A percentile compares a stretch with the other conserved stretches of the same genome.
These are phyloP conservation scores for Myopa testacea DNA, from an alignment of 2,888 invertebrate species.

Conservation along the genomic window DNA sequence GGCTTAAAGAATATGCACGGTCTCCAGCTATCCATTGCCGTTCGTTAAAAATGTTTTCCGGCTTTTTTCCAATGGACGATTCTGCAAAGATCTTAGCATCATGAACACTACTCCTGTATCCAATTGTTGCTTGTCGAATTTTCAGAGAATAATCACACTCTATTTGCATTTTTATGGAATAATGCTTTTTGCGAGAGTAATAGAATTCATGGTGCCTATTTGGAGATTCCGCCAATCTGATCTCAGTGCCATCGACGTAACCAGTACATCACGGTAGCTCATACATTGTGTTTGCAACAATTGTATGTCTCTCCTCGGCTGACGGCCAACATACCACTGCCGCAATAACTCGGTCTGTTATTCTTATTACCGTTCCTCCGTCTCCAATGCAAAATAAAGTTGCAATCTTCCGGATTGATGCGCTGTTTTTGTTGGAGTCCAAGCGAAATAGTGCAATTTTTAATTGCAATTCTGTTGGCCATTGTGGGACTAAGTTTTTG, in stretches of 20 bases:
- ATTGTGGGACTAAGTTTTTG: constrained; percentile 8
- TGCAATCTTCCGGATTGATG: background rate
- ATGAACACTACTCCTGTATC: constrained; percentile 15
- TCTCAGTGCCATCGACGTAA: constrained; percentile 43
- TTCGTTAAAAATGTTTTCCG: too few species aligned
- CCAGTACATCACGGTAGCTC: constrained; percentile 44
- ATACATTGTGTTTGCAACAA: constrained; percentile 22
- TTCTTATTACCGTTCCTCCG: too few species aligned
- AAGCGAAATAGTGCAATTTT: constrained; percentile 29
- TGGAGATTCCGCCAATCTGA: constrained; percentile 30
- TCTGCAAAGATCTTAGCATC: constrained; percentile 11
- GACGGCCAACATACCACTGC: constrained; percentile 33
- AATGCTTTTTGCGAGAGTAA: constrained; percentile 8
- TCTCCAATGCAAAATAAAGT: too few species aligned
- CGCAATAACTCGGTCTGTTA: background rate
- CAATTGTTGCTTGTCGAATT: constrained; percentile 9
- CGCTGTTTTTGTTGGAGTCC: constrained; percentile 20
- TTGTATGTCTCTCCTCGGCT: constrained; percentile 14
- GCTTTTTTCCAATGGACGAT: background rate
- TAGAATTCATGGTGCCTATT: constrained; percentile 1
- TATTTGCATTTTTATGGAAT: background rate
- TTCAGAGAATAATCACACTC: background rate
- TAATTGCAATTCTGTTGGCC: constrained; percentile 7
- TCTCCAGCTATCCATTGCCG: too few species aligned
- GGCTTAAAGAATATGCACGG: too few species aligned